Percentiles rank a stretch among this genome's conserved stretches.
phyloP scores from a whole-genome alignment of 2,888 invertebrate species.

The Himalopsyche japonica region DNA sequence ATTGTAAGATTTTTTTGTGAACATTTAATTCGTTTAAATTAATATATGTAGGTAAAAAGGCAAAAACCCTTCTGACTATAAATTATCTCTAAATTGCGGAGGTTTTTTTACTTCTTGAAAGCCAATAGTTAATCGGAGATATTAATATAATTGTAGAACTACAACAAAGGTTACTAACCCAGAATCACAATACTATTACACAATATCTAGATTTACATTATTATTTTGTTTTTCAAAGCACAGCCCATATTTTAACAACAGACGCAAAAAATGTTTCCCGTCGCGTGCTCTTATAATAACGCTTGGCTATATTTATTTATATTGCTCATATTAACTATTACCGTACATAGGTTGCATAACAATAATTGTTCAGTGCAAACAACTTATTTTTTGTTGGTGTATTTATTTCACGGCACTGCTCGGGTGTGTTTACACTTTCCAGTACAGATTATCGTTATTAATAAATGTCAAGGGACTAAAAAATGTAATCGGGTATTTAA shows the following conservation, averaged over 20 bases:
- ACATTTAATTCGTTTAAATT: too few species aligned
- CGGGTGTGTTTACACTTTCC: background rate
- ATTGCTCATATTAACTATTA: background rate
- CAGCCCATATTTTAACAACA: background rate
- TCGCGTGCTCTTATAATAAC: background rate
- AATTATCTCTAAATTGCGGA: too few species aligned
- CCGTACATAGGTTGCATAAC: background rate
- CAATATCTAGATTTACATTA: background rate
- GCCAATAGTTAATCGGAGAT: too few species aligned
- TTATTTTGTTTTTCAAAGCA: background rate
- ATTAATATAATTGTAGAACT: too few species aligned
- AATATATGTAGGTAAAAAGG: too few species aligned
- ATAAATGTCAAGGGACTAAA: too few species aligned
- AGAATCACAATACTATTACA: background rate
- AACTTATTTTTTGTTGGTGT: background rate
- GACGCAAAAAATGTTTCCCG: background rate
- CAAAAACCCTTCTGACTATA: too few species aligned
- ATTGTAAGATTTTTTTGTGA: too few species aligned
- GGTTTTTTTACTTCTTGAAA: too few species aligned
- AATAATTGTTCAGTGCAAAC: background rate
- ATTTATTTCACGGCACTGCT: background rate
- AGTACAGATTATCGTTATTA: too few species aligned
- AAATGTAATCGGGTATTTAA: too few species aligned
- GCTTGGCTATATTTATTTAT: background rate
- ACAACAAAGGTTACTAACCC: background rate